Conservation (phyloP, 35 echinoderm and acorn worm genomes). For the Strongylocentrotus purpuratus region DNA sequence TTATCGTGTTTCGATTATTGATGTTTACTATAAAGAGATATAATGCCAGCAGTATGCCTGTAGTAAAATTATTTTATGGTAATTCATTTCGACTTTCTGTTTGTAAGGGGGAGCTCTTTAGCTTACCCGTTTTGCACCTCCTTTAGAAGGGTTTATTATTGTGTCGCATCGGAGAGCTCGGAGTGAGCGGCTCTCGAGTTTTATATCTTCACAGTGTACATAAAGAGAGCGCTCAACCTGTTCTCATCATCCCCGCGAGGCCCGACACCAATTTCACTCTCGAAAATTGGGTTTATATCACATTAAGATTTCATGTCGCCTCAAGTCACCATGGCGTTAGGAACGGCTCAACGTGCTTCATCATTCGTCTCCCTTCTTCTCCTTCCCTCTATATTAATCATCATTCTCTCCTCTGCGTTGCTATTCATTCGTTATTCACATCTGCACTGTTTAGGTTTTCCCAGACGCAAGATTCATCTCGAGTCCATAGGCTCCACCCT, state of each 20-base stretch:
- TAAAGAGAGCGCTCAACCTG: neutral
- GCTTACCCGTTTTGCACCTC: neutral
- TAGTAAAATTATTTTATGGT: too few species aligned
- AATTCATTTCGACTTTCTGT: too few species aligned
- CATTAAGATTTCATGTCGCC: conserved; percentile 23
- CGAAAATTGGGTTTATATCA: conserved; percentile 29
- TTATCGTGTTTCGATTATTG: too few species aligned
- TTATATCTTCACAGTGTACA: too few species aligned
- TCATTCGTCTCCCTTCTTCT: neutral
- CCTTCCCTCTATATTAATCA: neutral
- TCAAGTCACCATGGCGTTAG: neutral
- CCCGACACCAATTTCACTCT: neutral
- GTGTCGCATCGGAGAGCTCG: neutral
- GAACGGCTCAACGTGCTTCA: neutral
- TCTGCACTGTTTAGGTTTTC: neutral
- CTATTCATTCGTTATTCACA: neutral
- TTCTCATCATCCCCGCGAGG: neutral
- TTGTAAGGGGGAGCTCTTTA: too few species aligned
- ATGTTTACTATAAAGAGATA: too few species aligned
- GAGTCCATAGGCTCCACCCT: neutral
- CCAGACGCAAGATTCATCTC: neutral
- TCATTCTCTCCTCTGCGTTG: neutral
- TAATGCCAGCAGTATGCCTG: too few species aligned
- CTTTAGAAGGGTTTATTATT: neutral
- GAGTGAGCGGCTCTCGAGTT: neutral